phyloP scores from a whole-genome alignment of 2,888 invertebrate species.

The Dendrolimus pini region DNA sequence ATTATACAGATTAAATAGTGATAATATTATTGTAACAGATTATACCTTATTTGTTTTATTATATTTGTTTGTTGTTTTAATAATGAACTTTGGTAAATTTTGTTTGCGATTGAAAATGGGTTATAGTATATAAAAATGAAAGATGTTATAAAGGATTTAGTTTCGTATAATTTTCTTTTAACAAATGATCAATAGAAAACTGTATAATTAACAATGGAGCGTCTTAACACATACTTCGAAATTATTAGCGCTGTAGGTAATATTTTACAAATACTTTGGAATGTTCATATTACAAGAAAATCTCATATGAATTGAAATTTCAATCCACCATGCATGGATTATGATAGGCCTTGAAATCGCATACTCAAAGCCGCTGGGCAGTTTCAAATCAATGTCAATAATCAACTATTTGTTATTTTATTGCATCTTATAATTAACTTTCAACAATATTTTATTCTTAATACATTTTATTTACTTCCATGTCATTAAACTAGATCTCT shows the following conservation, averaged over 20 bases:
- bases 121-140: constrained; percentile 28
- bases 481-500: too few species aligned
- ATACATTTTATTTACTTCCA: too few species aligned
- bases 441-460: too few species aligned
- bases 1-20: too few species aligned
- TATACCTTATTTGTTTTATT: too few species aligned
- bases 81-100: background rate
- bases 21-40: too few species aligned
- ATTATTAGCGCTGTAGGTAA: constrained; percentile 74
- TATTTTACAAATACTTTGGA: constrained; percentile 76
- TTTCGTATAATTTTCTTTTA: constrained; percentile 77
- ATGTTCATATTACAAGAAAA: constrained; percentile 66
- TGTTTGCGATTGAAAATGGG: constrained; percentile 2
- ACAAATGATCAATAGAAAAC: constrained; percentile 78
- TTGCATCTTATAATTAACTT: too few species aligned
- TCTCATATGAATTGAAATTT: constrained; percentile 63
- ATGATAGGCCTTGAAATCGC: too few species aligned
- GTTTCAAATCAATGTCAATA: too few species aligned
- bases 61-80: too few species aligned
- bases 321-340: constrained; percentile 13
- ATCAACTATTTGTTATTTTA: too few species aligned
- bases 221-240: constrained; percentile 75
- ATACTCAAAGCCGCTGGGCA: too few species aligned
- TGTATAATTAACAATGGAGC: constrained; percentile 77
- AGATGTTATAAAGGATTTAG: constrained; percentile 69